Evolutionary conservation across 2,888 invertebrate genomes (phyloP).

Genomic region (Sinohyriopsis cumingii): DNA sequence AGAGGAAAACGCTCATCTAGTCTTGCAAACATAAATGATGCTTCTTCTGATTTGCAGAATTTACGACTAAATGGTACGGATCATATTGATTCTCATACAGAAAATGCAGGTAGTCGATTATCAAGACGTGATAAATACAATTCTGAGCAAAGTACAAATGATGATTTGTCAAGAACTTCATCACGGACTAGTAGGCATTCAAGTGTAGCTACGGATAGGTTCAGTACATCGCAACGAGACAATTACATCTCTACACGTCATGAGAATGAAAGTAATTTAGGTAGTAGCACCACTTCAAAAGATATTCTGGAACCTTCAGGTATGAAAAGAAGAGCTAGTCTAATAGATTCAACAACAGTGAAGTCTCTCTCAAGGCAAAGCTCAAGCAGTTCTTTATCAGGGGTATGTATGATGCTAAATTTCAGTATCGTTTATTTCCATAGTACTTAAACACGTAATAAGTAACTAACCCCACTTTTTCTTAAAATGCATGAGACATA

Average conservation of each 20-base stretch:
- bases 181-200: constrained; percentile 33
- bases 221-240: too few relatives aligned
- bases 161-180: constrained; percentile 22
- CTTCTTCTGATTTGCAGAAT: constrained; percentile 22
- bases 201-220: background rate
- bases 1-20: constrained; percentile 40
- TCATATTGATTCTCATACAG: constrained; percentile 27
- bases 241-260: too few relatives aligned
- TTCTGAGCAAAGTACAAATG: constrained; percentile 21
- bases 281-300: constrained; percentile 2
- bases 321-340: constrained; percentile 15
- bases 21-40: constrained; percentile 31
- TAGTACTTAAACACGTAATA: too few relatives aligned
- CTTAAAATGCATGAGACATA: too few relatives aligned
- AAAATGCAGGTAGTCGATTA: constrained; percentile 20
- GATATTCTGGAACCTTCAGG: background rate
- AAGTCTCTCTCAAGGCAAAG: constrained; percentile 46
- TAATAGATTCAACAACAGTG: constrained; percentile 17
- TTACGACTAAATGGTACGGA: constrained; percentile 24
- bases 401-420: constrained; percentile 25
- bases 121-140: constrained; percentile 34
- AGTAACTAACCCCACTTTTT: too few relatives aligned
- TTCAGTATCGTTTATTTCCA: too few relatives aligned
- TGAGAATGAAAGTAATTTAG: too few relatives aligned
- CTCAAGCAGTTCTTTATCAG: constrained; percentile 48